Percentiles rank a stretch among this genome's conserved stretches.
phyloP scores from a whole-genome alignment of 2,888 invertebrate species.

The Meloe dianella region DNA sequence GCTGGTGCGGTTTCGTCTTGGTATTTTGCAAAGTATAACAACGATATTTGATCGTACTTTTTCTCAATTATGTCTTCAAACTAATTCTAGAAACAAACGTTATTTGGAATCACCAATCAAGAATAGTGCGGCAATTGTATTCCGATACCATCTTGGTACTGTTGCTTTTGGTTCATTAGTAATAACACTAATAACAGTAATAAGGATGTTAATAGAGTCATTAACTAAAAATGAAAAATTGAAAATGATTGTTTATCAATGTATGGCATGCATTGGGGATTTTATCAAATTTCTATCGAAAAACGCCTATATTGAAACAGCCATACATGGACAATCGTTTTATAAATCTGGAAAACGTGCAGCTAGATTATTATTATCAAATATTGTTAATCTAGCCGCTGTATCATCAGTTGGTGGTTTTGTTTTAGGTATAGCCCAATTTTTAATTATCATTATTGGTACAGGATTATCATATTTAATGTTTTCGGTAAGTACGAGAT shows the following conservation, averaged over 20 bases:
- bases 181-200: slow-evolving; percentile 41
- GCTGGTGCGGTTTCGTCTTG: slow-evolving; percentile 68
- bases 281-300: slow-evolving; percentile 45
- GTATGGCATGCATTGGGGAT: slow-evolving; percentile 31
- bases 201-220: slow-evolving; percentile 25
- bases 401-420: slow-evolving; percentile 47
- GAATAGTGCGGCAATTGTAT: slow-evolving; percentile 33
- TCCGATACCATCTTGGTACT: slow-evolving; percentile 44
- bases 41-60: neutral
- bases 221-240: neutral
- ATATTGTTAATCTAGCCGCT: slow-evolving; percentile 41
- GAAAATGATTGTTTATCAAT: slow-evolving; percentile 21
- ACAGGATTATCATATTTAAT: slow-evolving; percentile 17
- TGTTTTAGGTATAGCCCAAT: slow-evolving; percentile 39
- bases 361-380: slow-evolving; percentile 43
- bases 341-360: slow-evolving; percentile 47
- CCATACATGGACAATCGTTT: slow-evolving; percentile 48
- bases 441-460: slow-evolving; percentile 13
- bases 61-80: neutral
- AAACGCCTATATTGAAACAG: slow-evolving; percentile 49
- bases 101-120: slow-evolving; percentile 39
- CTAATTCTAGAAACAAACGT: slow-evolving; percentile 37
- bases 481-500: slow-evolving; percentile 14
- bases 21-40: slow-evolving; percentile 68
- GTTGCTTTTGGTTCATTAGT: slow-evolving; percentile 45